Base-by-base conservation (phyloP, 2,888 invertebrate species). In the Cantharis flavilabris region DNA sequence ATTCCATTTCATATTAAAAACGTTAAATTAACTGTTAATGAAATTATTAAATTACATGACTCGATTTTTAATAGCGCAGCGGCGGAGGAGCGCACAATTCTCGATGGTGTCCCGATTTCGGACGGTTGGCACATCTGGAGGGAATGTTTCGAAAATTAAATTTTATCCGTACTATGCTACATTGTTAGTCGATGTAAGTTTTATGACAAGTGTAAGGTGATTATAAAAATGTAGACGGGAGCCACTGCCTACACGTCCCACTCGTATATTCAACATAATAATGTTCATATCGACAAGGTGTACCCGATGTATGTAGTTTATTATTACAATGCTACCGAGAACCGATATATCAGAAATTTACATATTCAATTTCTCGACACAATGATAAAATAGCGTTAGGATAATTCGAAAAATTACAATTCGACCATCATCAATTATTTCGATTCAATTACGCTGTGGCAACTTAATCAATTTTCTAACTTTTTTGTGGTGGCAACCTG, bases 141-240 rank as follows among this genome's bases (percentile, higher is more conserved):
- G 33, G 33, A 49, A 13, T 49, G n/a, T 49, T 49, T 49, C 4
- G n/a, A 49, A 49, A 49, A 49, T 49, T 49, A n/a, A 49, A 49
- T 49, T n/a, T 49, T 49, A 33, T 33, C 11, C n/a, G 2, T n/a
- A 1, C 0, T n/a, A 5, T 49, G 1, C 1, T 16, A 49, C 49
- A 49, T 49, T 49, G 49, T 49, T n/a, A n/a, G 49, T 1, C 13
- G n/a, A n/a, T 7, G 49, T 49, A n/a, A n/a, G 49, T 49, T 49
- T 49, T 85, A 87, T 86, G 87, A 87, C 86, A 87, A 87, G 87
- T 86, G 86, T 82, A 79, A 76, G 81, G 80, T 83, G 82, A 83
- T 83, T 84, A 82, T 80, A 85, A 85, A 86, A 86, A 86, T 76
- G 77, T 76, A 80, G 84, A 83, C 85, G 82, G 85, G 85, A 85